Base-by-base conservation (phyloP, 2,113 vertebrate genomes). In the Carettochelys insculpta region DNA sequence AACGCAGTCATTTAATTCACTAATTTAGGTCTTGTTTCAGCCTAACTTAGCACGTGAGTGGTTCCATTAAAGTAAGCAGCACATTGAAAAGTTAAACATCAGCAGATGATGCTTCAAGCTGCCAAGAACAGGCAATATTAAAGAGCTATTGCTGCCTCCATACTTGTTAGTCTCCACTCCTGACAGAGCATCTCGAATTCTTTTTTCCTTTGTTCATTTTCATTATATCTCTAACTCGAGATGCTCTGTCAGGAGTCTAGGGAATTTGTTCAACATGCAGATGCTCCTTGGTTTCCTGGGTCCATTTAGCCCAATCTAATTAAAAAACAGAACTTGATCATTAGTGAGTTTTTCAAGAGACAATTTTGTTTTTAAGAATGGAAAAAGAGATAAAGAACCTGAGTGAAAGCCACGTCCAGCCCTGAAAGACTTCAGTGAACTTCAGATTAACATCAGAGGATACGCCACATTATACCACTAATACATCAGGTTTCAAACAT, bases 41-140 rank as follows among this genome's bases (percentile, higher is more conserved):
- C 58, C 90, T 91, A 94, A 90, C 91, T 90, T 91, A 47, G 85
- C 90, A 65, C 80, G 88, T 84, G 85, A 96, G 93, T 96, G 82
- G 88, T 82, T 83, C 84, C 82, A 47, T 3, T 65, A 34, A 45
- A 95, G 85, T 77, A 92, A 85, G 58, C 34, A 95, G 80, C 93
- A 93, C 90, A 80, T 81, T 45, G 16, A 17, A 65, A 38, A 65
- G 17, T 65, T 65, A 65, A 65, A 65, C n/a, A 65, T 19, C 16
- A 65, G 31, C 4, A 34, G 61, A 65, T 19, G 61, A 65, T 65
- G 34, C 4, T 1, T 56, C 34, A 65, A 65, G 61, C 34, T 65
- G 38, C 61, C 61, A 38, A 7, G 61, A 65, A 65, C 34, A 65
- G 61, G 61, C 38, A 65, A 65, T n/a, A n/a, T 65, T n/a, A 38